Percentiles rank a stretch among this genome's conserved stretches.
These are phyloP conservation scores for Myopa testacea DNA, from an alignment of 2,888 invertebrate species.

Conservation along the genomic window DNA sequence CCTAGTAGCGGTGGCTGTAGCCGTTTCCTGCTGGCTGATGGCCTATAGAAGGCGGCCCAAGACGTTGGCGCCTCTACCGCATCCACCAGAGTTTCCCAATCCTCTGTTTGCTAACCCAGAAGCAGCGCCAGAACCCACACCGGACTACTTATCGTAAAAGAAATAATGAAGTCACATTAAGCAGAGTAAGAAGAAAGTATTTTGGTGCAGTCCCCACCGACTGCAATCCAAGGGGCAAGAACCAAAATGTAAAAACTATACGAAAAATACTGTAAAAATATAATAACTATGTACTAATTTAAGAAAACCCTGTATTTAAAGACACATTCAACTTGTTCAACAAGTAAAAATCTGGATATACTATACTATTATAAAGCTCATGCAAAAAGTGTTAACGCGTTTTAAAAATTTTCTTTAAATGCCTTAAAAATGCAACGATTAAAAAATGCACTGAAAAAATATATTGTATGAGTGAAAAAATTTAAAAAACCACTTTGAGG, in stretches of 20 bases:
- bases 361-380: constrained; percentile 41
- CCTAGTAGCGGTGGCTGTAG: constrained; percentile 92
- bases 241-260: constrained; percentile 46
- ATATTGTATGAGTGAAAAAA: constrained; percentile 48
- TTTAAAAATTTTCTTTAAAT: constrained; percentile 28
- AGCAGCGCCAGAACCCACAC: constrained; percentile 84
- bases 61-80: constrained; percentile 89
- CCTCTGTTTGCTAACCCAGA: constrained; percentile 88
- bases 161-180: constrained; percentile 42
- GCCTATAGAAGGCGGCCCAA: constrained; percentile 91
- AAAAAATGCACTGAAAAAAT: constrained; percentile 42
- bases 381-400: constrained; percentile 28
- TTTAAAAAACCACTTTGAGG: constrained; percentile 48
- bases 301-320: constrained; percentile 40
- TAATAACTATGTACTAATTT: constrained; percentile 11
- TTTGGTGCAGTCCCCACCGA: constrained; percentile 26
- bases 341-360: constrained; percentile 41
- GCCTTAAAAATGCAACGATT: neutral
- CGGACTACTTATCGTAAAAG: constrained; percentile 78
- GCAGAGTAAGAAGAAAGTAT: constrained; percentile 49
- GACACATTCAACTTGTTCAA: constrained; percentile 15
- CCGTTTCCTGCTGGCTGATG: constrained; percentile 95
- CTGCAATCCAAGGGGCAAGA: constrained; percentile 29
- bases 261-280: constrained; percentile 41
- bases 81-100: constrained; percentile 95